Conservation (phyloP, 2,113 vertebrate genomes). For the Leptobrachium leishanense region DNA sequence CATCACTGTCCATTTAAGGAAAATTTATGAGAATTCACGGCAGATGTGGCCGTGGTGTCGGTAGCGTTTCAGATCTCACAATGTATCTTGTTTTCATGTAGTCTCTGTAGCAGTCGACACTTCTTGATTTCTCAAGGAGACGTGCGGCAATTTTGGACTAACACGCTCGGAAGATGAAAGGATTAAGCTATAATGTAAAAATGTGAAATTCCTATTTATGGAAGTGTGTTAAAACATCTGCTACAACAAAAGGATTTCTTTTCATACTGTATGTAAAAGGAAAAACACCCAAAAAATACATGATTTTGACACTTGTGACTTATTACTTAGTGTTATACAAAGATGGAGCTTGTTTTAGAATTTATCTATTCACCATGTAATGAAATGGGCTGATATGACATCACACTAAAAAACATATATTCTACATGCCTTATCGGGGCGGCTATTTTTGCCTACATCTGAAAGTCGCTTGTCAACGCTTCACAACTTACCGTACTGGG, state of each 20-base stretch:
- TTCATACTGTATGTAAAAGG: background rate
- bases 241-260: constrained; percentile 11
- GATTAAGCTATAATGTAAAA: constrained; percentile 11
- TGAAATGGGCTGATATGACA: no score
- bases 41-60: background rate
- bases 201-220: constrained; percentile 15
- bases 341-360: background rate
- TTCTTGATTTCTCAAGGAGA: background rate
- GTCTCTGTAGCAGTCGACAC: background rate
- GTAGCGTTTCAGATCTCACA: background rate
- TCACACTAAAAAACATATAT: no score
- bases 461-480: no score
- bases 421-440: no score
- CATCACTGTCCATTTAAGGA: background rate
- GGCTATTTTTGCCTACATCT: no score
- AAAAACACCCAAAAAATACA: background rate
- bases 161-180: constrained; percentile 10
- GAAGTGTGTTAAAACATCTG: constrained; percentile 1
- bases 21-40: background rate
- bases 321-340: constrained; percentile 25
- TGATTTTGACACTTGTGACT: constrained; percentile 3
- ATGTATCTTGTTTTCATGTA: background rate
- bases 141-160: background rate
- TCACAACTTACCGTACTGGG: no score
- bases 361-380: background rate